These are phyloP conservation scores for Calyptomena viridis DNA, from an alignment of 2,113 vertebrate genomes.

Conservation along the genomic window DNA sequence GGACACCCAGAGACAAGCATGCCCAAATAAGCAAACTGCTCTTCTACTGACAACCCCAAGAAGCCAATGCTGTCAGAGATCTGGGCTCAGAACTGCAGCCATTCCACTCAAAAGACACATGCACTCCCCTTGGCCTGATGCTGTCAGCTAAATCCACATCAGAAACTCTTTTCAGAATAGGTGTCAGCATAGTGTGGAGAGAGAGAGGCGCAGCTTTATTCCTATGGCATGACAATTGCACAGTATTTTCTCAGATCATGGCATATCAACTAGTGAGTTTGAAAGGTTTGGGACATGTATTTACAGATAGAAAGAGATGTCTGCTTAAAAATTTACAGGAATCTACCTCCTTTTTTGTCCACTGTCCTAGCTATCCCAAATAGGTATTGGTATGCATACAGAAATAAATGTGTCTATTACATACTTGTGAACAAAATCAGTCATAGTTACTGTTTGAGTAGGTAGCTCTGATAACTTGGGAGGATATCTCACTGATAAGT, in stretches of 20 bases:
- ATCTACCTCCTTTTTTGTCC: background rate
- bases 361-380: background rate
- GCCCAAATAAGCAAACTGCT: background rate
- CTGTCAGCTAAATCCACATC: background rate
- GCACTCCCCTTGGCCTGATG: background rate
- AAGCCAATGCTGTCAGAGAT: background rate
- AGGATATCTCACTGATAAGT: background rate
- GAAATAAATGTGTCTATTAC: background rate
- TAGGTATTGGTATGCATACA: background rate
- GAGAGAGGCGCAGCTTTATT: background rate
- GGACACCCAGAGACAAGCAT: background rate
- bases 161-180: background rate
- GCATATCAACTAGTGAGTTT: background rate
- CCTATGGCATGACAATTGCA: background rate
- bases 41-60: background rate
- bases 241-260: background rate
- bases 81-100: background rate
- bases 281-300: background rate
- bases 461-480: background rate
- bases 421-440: background rate
- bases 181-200: rapidly evolving
- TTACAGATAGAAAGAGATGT: background rate
- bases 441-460: background rate
- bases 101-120: background rate
- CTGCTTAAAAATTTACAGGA: background rate